Base-by-base conservation (phyloP, 2,113 vertebrate species). In the Bubo blakistoni region DNA sequence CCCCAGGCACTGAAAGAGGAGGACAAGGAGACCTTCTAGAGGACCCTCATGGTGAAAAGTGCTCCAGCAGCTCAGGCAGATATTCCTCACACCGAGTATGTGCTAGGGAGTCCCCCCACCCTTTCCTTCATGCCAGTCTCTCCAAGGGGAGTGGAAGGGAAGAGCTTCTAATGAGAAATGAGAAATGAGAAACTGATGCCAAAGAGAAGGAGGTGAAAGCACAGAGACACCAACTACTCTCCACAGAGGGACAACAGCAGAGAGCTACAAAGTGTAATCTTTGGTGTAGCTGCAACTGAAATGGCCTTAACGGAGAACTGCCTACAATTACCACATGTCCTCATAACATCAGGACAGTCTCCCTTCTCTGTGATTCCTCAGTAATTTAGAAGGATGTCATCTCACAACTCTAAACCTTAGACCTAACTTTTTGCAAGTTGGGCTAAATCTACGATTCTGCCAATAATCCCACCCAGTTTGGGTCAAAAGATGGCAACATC, bases 101-200 rank as follows among this genome's bases (percentile, higher is more conserved):
- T n/a, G 36, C 13, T 51, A 44, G n/a, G 34, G 20, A 63, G 44
- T 57, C 13, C 13, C 16, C 49, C 26, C 8, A 3, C 44, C 30
- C 9, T 22, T 34, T 77, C 10, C 66, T 77, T 24, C 22, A 1
- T 6, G 25, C 11, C 58, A 69, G 14, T 25, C 9, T 58, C 63
- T 61, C 54, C 67, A 71, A 47, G 44, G 5, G n/a, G 18, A 72
- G 55, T 3, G 18, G 17, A 8, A 80, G 21, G 17, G 18, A 55
- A 32, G 32, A 42, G 9, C 19, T 59, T 59, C 32, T 86, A 76
- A 15, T 18, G 15, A 83, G 49, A 82, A 72, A 15, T 18, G 15
- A 83, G 49, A 82, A 72, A 72, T 0, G 2, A 63, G 32, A 72
- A 65, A 61, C 2, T 0, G 0, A 14, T 26, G 46, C 25, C 61